phyloP scores from a whole-genome alignment of 2,888 invertebrate species.

The Microplitis deprimator region DNA sequence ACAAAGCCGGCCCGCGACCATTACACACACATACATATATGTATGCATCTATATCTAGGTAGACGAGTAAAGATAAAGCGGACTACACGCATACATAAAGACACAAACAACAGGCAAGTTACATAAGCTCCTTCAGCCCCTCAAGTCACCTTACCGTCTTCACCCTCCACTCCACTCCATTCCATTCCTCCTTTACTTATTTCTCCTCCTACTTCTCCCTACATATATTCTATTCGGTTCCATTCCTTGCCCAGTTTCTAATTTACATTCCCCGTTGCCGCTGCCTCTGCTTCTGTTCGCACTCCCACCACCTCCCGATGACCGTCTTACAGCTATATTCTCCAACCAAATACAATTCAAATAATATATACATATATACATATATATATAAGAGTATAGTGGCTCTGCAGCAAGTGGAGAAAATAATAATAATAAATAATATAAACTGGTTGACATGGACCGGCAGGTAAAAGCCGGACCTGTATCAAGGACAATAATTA shows the following conservation, averaged over 20 bases:
- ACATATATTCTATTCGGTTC: conserved; percentile 38
- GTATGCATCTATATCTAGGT: conserved; percentile 1
- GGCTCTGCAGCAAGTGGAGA: no score
- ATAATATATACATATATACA: no score
- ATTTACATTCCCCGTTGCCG: conserved; percentile 68
- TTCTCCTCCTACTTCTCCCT: not conserved
- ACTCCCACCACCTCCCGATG: conserved; percentile 51
- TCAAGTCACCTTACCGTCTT: conserved; percentile 51
- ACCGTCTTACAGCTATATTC: conserved; percentile 31
- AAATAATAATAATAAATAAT: no score
- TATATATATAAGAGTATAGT: not conserved
- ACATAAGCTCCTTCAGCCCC: conserved; percentile 45
- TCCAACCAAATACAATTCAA: not conserved
- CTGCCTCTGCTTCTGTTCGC: conserved; percentile 57
- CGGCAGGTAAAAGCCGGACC: no score
- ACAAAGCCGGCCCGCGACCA: conserved; percentile 10
- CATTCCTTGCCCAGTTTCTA: conserved; percentile 67
- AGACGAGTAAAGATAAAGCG: conserved; percentile 41
- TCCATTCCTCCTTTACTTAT: not conserved
- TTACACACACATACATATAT: conserved; percentile 6
- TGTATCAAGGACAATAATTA: no score
- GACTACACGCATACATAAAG: conserved; percentile 48
- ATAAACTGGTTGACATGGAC: no score
- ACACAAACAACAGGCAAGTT: conserved; percentile 39
- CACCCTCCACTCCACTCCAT: conserved; percentile 25